Conservation (phyloP, 2,113 vertebrate genomes). For the Ahaetulla prasina region DNA sequence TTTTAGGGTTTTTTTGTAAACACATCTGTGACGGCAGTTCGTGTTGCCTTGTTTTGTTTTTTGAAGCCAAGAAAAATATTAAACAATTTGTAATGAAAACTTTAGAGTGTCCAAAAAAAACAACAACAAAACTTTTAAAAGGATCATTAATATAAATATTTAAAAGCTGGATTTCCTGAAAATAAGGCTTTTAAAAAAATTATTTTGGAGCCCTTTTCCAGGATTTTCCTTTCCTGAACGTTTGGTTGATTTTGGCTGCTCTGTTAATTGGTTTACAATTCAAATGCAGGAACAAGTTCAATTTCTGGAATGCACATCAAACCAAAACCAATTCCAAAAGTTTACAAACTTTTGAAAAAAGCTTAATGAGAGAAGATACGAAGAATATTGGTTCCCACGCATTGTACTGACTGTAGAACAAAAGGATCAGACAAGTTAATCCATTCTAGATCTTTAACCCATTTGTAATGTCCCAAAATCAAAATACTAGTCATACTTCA, state of each 20-base stretch:
- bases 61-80: slow-evolving; percentile 31
- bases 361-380: background rate
- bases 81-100: slow-evolving; percentile 45
- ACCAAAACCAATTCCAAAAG: rapidly evolving
- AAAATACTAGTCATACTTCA: no score
- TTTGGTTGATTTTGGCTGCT: background rate
- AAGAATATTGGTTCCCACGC: background rate
- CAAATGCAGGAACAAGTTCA: background rate
- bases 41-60: slow-evolving; percentile 18
- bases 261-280: background rate
- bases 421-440: background rate
- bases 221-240: background rate
- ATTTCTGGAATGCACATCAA: background rate
- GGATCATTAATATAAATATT: slow-evolving; percentile 32
- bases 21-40: slow-evolving; percentile 51
- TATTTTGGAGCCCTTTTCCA: background rate
- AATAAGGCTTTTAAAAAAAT: slow-evolving; percentile 17
- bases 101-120: slow-evolving; percentile 34
- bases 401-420: background rate
- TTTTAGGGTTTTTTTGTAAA: slow-evolving; percentile 36
- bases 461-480: no score
- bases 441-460: background rate
- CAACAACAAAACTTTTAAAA: slow-evolving; percentile 27
- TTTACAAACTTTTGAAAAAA: background rate
- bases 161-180: slow-evolving; percentile 34